These are phyloP conservation scores for Sorex maritimensis DNA, from an alignment of 2,797 vertebrate species.

Conservation along the genomic window DNA sequence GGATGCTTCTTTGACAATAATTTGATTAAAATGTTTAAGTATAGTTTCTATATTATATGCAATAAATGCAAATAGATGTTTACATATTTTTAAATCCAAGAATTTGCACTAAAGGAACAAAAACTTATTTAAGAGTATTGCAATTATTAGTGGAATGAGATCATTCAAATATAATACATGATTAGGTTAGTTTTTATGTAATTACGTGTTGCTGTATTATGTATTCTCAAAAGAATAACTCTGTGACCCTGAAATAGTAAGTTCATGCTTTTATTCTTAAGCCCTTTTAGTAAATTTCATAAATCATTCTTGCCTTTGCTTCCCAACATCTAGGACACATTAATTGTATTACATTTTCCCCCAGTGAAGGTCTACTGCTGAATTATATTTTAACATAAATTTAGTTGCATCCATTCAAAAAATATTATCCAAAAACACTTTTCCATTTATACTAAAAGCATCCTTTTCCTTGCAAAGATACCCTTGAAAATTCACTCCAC, in stretches of 20 bases:
- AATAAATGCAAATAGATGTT: not conserved
- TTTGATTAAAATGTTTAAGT: constrained; percentile 28
- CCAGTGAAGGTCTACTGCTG: not conserved
- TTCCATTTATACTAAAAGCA: not conserved
- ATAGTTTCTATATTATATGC: not conserved
- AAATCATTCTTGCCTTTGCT: not conserved
- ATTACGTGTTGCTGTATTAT: not conserved
- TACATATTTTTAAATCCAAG: not conserved
- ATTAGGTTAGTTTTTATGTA: not conserved
- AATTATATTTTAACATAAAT: constrained; percentile 13
- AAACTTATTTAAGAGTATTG: constrained; percentile 24
- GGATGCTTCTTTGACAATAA: not conserved
- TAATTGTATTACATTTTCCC: not conserved
- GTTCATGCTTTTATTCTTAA: not conserved
- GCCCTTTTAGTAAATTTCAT: not conserved
- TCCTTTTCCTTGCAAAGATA: too few species aligned
- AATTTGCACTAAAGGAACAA: constrained; percentile 9
- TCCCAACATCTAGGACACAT: not conserved
- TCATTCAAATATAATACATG: not conserved
- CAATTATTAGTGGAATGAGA: constrained; percentile 34
- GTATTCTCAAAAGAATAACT: not conserved
- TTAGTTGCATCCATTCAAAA: not conserved
- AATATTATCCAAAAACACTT: not conserved
- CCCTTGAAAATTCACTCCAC: too few species aligned
- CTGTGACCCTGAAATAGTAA: not conserved